These are phyloP conservation scores for Yponomeuta sedellus DNA, from an alignment of 2,888 invertebrate species.

Conservation along the genomic window DNA sequence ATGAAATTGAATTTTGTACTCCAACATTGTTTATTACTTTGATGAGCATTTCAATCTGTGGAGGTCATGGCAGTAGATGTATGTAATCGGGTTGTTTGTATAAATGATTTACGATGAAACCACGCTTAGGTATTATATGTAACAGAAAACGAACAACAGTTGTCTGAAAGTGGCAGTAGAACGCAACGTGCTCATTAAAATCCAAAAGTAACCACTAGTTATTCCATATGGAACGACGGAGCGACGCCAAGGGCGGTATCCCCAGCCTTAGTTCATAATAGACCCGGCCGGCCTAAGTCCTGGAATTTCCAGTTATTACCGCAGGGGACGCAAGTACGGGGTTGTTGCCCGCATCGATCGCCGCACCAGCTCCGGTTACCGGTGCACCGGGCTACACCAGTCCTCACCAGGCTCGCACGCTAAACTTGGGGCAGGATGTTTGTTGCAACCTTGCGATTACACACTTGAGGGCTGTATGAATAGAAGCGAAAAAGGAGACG, in stretches of 20 bases:
- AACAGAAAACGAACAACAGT: neutral
- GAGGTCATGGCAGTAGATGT: neutral
- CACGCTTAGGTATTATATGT: neutral
- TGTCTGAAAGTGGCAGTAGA: neutral
- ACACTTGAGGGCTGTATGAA: neutral
- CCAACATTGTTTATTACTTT: neutral
- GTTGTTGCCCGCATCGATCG: conserved; percentile 73
- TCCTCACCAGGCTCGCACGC: conserved; percentile 38
- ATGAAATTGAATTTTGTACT: neutral
- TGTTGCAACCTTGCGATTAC: conserved; percentile 5
- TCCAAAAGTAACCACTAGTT: neutral
- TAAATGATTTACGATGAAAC: neutral
- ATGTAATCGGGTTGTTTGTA: neutral
- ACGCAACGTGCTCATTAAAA: neutral
- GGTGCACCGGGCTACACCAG: conserved; percentile 56
- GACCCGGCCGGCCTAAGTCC: conserved; percentile 37
- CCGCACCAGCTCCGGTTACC: conserved; percentile 53
- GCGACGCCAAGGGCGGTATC: conserved; percentile 59
- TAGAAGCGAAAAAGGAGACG: neutral
- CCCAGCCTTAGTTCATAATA: conserved; percentile 47
- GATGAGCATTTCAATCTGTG: neutral
- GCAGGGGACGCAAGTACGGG: conserved; percentile 57
- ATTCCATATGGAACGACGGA: conserved; percentile 30
- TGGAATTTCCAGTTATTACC: conserved; percentile 70
- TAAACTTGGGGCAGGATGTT: conserved; percentile 1